Conservation (phyloP, 2,113 vertebrate species). For the Colaptes auratus region DNA sequence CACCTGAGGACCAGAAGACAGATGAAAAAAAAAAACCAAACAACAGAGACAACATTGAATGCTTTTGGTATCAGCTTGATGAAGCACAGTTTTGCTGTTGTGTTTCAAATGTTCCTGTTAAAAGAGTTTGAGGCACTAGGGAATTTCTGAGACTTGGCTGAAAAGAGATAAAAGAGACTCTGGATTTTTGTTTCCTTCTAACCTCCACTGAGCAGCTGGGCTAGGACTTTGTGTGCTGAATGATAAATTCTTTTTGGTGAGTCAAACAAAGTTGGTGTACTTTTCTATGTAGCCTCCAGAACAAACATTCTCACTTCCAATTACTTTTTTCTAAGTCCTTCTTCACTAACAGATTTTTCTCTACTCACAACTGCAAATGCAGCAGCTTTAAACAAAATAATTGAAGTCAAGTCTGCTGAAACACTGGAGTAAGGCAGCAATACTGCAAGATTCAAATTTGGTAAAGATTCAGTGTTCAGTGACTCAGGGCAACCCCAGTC, state of each 20-base stretch:
- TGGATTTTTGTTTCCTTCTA: neutral
- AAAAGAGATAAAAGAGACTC: neutral
- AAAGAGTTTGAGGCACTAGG: neutral
- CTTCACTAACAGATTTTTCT: neutral
- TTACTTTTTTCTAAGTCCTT: neutral
- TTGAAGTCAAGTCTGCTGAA: neutral
- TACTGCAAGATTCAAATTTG: neutral
- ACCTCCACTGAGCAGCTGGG: neutral
- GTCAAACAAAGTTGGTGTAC: neutral
- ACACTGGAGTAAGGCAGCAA: neutral
- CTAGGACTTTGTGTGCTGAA: neutral
- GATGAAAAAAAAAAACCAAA: neutral
- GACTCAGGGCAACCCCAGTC: neutral
- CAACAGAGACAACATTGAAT: neutral
- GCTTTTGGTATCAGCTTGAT: neutral
- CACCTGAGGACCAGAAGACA: conserved; percentile 80
- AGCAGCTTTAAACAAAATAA: neutral
- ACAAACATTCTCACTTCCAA: neutral
- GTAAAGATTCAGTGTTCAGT: neutral
- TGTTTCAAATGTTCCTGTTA: neutral
- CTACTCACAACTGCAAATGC: neutral
- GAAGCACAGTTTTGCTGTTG: neutral
- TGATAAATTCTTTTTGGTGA: neutral
- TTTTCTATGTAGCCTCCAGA: neutral
- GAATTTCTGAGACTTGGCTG: neutral